Conservation (phyloP, 2,888 invertebrate species). For the Cephus runcator region DNA sequence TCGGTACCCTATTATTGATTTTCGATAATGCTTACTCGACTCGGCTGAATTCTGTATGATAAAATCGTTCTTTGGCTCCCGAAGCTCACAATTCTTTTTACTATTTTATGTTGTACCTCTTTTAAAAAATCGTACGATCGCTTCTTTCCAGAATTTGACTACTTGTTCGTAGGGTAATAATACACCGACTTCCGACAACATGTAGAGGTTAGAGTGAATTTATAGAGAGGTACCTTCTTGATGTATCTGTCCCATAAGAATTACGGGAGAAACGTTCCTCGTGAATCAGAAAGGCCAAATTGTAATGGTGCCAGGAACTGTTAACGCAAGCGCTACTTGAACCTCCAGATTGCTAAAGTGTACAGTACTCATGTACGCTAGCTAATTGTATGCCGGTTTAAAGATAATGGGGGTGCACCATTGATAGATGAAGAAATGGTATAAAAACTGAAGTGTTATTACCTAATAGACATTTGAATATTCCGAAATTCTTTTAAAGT, state of each 20-base stretch:
- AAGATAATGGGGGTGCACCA: conserved; percentile 6
- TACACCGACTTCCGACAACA: no score
- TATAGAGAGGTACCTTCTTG: background rate
- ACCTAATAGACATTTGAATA: background rate
- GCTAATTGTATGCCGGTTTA: conserved; percentile 37
- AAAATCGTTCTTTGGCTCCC: background rate
- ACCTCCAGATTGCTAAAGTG: conserved; percentile 38
- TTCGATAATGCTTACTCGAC: conserved; percentile 31
- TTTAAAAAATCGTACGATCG: background rate
- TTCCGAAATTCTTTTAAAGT: background rate
- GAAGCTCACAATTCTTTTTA: background rate
- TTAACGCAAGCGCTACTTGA: conserved; percentile 12
- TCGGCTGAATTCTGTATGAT: conserved; percentile 10
- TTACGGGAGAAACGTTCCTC: background rate
- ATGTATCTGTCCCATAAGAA: background rate
- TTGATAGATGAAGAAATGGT: background rate
- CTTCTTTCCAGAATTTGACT: no score
- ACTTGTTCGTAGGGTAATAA: no score
- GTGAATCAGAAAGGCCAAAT: background rate
- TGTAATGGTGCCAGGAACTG: background rate
- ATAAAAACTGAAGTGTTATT: background rate
- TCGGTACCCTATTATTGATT: conserved; percentile 30
- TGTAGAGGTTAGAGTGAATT: background rate
- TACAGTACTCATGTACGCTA: conserved; percentile 30
- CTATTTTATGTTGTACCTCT: background rate